phyloP scores from a whole-genome alignment of 2,888 invertebrate species.

The Rotaria sp. region DNA sequence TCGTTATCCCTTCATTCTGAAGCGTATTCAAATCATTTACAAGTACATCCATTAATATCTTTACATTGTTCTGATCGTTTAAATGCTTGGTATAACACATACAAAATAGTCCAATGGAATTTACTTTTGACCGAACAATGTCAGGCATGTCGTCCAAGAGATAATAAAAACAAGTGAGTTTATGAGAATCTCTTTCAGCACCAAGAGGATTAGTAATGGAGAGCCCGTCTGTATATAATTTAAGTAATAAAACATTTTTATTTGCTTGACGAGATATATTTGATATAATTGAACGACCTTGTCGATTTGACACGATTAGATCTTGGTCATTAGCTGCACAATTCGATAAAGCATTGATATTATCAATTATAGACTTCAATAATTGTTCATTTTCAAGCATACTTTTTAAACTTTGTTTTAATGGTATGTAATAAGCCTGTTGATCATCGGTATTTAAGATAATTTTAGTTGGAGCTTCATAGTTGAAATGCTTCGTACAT shows the following conservation, averaged over 20 bases:
- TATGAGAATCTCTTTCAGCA: background rate
- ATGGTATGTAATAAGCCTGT: background rate
- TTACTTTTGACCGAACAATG: background rate
- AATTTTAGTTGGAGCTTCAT: background rate
- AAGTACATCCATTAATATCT: background rate
- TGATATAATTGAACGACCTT: background rate
- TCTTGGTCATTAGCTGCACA: background rate
- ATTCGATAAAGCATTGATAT: background rate
- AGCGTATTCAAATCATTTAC: background rate
- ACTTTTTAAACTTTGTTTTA: background rate
- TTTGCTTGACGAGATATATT: background rate
- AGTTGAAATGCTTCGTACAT: background rate
- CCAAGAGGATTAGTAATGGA: background rate
- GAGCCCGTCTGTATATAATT: background rate
- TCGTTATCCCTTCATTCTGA: background rate
- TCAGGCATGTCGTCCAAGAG: background rate
- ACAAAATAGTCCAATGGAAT: background rate
- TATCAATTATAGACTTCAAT: background rate
- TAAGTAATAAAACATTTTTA: background rate
- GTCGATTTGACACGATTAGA: background rate
- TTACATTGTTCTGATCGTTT: background rate
- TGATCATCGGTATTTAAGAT: background rate
- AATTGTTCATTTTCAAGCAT: background rate
- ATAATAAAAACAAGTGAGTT: background rate
- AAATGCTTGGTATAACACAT: background rate